phyloP scores from a whole-genome alignment of 2,888 invertebrate genomes.

The Euphydryas editha region DNA sequence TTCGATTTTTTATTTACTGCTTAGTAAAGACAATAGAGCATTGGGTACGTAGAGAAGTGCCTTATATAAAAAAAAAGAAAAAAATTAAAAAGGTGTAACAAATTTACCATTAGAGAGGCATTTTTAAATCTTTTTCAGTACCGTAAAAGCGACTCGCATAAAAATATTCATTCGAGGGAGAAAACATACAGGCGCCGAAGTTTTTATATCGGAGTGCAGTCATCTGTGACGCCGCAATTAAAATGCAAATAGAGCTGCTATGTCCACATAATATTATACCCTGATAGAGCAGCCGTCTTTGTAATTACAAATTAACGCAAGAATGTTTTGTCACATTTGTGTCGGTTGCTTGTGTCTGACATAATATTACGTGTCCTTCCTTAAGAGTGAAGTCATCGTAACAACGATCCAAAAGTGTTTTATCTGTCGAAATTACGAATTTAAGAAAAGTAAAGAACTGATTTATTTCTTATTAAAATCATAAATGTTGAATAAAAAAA shows the following conservation, averaged over 20 bases:
- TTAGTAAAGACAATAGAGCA: not conserved
- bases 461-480: too few relatives aligned
- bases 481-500: not conserved
- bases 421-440: too few relatives aligned
- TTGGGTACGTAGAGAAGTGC: too few relatives aligned
- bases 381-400: too few relatives aligned
- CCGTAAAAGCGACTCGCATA: constrained; percentile 7
- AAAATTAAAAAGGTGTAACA: not conserved
- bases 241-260: constrained; percentile 33
- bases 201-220: constrained; percentile 29
- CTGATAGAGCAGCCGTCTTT: constrained; percentile 9
- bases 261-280: constrained; percentile 12
- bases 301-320: constrained; percentile 20
- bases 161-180: constrained; percentile 22
- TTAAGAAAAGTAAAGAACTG: too few relatives aligned
- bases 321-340: not conserved
- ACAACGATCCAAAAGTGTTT: too few relatives aligned
- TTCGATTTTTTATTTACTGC: too few relatives aligned
- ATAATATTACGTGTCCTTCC: too few relatives aligned
- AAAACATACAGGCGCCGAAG: constrained; percentile 24
- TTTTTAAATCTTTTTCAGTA: constrained; percentile 11
- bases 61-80: not conserved
- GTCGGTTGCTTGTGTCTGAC: not conserved
- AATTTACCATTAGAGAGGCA: constrained; percentile 8
- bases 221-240: constrained; percentile 33